These are phyloP conservation scores for Puma concolor DNA, from an alignment of 2,113 vertebrate genomes.

Conservation along the genomic window DNA sequence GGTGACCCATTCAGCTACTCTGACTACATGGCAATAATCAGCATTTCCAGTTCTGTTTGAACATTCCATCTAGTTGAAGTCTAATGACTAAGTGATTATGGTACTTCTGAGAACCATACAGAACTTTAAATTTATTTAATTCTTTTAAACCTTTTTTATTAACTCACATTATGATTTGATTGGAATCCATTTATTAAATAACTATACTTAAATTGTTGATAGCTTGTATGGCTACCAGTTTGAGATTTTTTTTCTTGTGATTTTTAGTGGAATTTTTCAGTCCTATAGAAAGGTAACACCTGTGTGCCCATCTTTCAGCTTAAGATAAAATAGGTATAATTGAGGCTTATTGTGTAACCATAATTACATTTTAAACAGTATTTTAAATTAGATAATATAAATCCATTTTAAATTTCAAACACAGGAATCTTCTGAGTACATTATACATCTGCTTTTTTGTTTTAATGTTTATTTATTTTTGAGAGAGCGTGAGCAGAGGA, in stretches of 20 bases:
- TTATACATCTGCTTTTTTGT: slow-evolving; percentile 1
- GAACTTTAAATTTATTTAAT: slow-evolving; percentile 35
- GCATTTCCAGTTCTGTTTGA: neutral
- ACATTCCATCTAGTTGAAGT: neutral
- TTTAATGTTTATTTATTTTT: too few relatives aligned
- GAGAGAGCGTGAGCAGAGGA: too few relatives aligned
- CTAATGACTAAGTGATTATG: neutral
- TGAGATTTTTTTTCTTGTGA: slow-evolving; percentile 9
- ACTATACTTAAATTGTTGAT: slow-evolving; percentile 23
- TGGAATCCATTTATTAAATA: neutral
- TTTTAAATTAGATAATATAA: slow-evolving; percentile 37
- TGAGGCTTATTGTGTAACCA: neutral
- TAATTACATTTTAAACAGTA: slow-evolving; percentile 36
- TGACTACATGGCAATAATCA: neutral
- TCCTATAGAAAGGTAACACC: slow-evolving; percentile 3
- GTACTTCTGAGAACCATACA: neutral
- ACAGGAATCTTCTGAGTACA: neutral
- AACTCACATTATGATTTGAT: neutral
- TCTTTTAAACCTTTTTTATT: slow-evolving; percentile 5
- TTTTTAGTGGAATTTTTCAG: slow-evolving; percentile 40
- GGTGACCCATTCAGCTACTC: neutral
- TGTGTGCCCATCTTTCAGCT: neutral
- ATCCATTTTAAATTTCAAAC: slow-evolving; percentile 54
- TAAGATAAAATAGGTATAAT: slow-evolving; percentile 28
- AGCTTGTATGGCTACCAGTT: neutral